phyloP scores from a whole-genome alignment of 1,140 invertebrate genomes.

The Hypsibius dujardini region DNA sequence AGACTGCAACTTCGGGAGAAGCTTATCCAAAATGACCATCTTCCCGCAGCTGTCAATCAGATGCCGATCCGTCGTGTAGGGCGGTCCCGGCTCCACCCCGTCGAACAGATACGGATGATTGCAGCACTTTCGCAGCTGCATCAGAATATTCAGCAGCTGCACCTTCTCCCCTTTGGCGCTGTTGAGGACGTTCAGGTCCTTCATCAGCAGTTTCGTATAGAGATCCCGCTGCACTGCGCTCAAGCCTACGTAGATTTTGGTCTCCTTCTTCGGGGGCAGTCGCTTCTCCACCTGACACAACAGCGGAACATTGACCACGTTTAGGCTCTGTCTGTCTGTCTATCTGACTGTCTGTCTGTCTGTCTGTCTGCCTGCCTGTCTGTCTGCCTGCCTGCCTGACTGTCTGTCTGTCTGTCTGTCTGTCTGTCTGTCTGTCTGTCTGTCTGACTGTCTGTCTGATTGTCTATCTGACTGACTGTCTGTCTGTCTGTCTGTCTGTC shows the following conservation, averaged over 20 bases:
- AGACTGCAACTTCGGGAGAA: slow-evolving; percentile 71
- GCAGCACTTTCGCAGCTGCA: slow-evolving; percentile 92
- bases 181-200: slow-evolving; percentile 96
- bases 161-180: slow-evolving; percentile 94
- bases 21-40: slow-evolving; percentile 84
- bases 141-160: slow-evolving; percentile 92
- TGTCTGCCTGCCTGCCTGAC: too few relatives aligned
- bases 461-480: too few relatives aligned
- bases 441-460: too few relatives aligned
- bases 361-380: too few relatives aligned
- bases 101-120: slow-evolving; percentile 99
- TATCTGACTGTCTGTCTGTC: too few relatives aligned
- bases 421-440: too few relatives aligned
- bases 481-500: too few relatives aligned
- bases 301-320: too few relatives aligned
- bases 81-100: slow-evolving; percentile 86
- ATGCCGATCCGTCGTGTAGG: slow-evolving; percentile 95
- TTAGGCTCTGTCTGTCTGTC: too few relatives aligned
- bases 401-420: too few relatives aligned
- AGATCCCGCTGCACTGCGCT: slow-evolving; percentile 98
- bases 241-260: slow-evolving; percentile 70
- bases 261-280: slow-evolving; percentile 89
- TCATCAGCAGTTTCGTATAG: slow-evolving; percentile 93
- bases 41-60: slow-evolving; percentile 76
- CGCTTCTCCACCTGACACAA: slow-evolving; percentile 95